Evolutionary conservation across 2,888 invertebrate genomes (phyloP).

Genomic region (Gymnocheta viridis): DNA sequence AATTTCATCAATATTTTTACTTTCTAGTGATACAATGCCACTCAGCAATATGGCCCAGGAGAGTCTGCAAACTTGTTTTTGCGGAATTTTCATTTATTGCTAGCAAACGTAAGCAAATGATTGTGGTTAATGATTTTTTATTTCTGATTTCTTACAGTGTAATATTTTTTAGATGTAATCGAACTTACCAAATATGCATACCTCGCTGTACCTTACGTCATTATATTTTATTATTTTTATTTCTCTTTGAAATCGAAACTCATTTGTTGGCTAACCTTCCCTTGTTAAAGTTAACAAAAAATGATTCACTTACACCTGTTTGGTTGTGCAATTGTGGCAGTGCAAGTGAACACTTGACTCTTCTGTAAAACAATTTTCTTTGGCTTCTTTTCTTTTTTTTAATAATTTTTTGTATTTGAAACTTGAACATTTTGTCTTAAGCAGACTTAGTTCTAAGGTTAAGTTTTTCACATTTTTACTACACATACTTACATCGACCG

Average conservation of each 20-base stretch:
- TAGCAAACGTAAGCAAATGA: no score
- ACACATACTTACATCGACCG: neutral
- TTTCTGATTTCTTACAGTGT: no score
- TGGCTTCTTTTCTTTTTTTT: slow-evolving; percentile 49
- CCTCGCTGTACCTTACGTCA: neutral
- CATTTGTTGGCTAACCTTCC: slow-evolving; percentile 12
- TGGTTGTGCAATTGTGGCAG: slow-evolving; percentile 12
- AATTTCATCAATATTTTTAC: no score
- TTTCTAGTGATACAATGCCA: no score
- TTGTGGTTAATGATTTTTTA: no score
- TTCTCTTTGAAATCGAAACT: neutral
- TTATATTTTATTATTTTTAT: neutral
- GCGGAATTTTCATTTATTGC: no score
- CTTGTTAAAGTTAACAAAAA: neutral
- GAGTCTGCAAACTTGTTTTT: no score
- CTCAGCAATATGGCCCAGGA: no score
- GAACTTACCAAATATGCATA: no score
- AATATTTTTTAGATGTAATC: no score
- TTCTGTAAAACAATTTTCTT: slow-evolving; percentile 52
- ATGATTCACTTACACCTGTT: neutral
- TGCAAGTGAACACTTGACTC: slow-evolving; percentile 58
- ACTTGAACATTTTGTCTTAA: slow-evolving; percentile 38
- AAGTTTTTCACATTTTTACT: slow-evolving; percentile 46
- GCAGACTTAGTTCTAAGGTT: slow-evolving; percentile 56
- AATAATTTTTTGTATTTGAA: neutral